phyloP scores from a whole-genome alignment of 2,888 invertebrate genomes.

The Scaeva pyrastri region DNA sequence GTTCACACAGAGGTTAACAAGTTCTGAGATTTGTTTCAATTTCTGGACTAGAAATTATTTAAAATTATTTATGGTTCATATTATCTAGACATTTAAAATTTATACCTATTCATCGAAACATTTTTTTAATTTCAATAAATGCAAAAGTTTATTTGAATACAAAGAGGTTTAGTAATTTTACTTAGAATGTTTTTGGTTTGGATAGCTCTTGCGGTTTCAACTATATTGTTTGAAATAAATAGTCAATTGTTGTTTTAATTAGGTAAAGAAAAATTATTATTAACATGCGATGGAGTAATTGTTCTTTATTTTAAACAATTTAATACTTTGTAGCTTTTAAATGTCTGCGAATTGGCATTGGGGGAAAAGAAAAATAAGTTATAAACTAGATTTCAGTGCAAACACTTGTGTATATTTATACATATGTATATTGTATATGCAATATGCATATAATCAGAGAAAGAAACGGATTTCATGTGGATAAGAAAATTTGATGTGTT shows the following conservation, averaged over 20 bases:
- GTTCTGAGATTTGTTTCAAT: background rate
- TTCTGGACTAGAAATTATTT: background rate
- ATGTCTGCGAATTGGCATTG: background rate
- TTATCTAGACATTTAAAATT: background rate
- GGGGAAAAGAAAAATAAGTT: background rate
- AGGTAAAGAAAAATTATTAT: background rate
- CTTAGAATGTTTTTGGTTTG: background rate
- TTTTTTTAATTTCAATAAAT: background rate
- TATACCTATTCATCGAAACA: background rate
- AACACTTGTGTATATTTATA: background rate
- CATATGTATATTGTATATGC: background rate
- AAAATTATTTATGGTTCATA: background rate
- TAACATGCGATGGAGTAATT: background rate
- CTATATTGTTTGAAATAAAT: background rate
- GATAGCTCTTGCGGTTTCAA: background rate
- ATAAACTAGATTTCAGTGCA: background rate
- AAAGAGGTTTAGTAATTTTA: no score
- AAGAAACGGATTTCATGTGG: background rate
- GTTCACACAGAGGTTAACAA: background rate
- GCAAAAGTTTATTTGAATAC: background rate
- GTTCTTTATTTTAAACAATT: background rate
- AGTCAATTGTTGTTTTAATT: background rate
- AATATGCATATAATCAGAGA: background rate
- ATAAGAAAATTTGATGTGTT: background rate
- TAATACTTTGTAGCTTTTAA: background rate